Conservation (phyloP, 2,113 vertebrate genomes). For the Polypterus bichir region DNA sequence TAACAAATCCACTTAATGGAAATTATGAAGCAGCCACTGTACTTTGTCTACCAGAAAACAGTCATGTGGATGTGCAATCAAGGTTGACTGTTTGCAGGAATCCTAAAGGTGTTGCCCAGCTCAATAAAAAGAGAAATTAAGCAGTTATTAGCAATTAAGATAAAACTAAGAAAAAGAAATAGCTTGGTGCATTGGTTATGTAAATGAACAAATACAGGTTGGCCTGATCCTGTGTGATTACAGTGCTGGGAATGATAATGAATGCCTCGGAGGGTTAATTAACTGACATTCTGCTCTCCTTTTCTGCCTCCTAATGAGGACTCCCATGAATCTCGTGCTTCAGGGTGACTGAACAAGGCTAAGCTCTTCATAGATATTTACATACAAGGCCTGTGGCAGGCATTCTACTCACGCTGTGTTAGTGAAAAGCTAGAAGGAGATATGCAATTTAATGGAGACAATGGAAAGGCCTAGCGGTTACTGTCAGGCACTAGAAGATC, state of each 20-base stretch:
- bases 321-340: constrained; percentile 32
- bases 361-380: constrained; percentile 6
- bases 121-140: too few species aligned
- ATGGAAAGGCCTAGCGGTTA: too few species aligned
- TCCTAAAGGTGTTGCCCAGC: too few species aligned
- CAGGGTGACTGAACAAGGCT: neutral
- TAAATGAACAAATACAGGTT: neutral
- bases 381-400: constrained; percentile 1
- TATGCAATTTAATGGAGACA: neutral
- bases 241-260: constrained; percentile 28
- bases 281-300: constrained; percentile 36
- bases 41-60: too few species aligned
- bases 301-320: constrained; percentile 39
- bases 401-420: neutral
- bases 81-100: too few species aligned
- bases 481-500: too few species aligned
- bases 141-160: constrained; percentile 11
- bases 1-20: too few species aligned
- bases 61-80: too few species aligned
- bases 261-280: constrained; percentile 39
- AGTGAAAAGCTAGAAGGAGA: neutral
- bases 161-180: neutral
- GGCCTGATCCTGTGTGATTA: constrained; percentile 20
- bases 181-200: neutral
- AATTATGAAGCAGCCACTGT: too few species aligned